Base-by-base conservation (phyloP, 2,113 vertebrate genomes). In the Leucoraja erinaceus region DNA sequence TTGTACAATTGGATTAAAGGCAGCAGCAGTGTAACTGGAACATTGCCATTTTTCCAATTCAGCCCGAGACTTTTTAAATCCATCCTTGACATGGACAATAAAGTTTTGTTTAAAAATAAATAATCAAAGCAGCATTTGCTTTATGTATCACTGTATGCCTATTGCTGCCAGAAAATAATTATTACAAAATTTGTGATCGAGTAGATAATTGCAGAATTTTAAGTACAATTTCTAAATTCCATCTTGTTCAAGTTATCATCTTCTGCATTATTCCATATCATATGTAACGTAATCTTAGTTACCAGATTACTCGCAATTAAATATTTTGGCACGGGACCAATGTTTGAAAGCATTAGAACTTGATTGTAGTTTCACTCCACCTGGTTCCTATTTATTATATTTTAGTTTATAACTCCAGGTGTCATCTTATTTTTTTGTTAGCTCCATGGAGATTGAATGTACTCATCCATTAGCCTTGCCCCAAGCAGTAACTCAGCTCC, bases 401-500 rank as follows among this genome's bases (percentile, higher is more conserved):
- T 91, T 22, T 61, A 91, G 66, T 91, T 91, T 72, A 38, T 38
- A 90, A 33, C 14, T 33, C 63, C 68, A 16, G 31, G 47, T 20
- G 86, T 12, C 56, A 90, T 94, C 91, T 93, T 93, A 93, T 63
- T 90, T 84, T n/a, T 94, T 76, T 81, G 93, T 92, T 93, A 93
- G 78, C 93, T 0, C 0, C 83, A 94, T 84, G 59, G 93, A 94
- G 94, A 94, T 95, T 96, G 94, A 96, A 95, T 96, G 95, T 93
- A 47, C 68, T 63, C 93, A 94, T 93, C 94, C 95, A 95, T 96
- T 94, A 94, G 93, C 91, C 74, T 93, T 93, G 94, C 92, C 93
- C 93, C 95, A 93, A 94, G 94, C 95, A 94, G 92, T 93, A 94
- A 95, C 93, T 95, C 94, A 93, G 94, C 94, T 95, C 96, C 93